phyloP scores from a whole-genome alignment of 2,888 invertebrate genomes.

The Acanthosepion pharaonis region DNA sequence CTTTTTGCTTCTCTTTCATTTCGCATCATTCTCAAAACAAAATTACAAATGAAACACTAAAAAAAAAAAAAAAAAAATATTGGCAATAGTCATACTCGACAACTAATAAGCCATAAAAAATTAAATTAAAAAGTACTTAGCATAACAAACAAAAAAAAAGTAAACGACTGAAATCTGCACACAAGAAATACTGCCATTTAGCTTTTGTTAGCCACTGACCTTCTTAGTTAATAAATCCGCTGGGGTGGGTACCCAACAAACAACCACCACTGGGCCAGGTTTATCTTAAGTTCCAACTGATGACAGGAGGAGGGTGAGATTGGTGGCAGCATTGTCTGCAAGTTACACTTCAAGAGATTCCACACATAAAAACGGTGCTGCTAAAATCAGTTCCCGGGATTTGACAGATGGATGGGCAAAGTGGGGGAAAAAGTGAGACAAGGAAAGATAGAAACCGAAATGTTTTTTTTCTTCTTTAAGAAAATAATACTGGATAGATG shows the following conservation, averaged over 20 bases:
- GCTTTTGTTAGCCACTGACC: background rate
- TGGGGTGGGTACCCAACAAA: background rate
- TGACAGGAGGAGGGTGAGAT: background rate
- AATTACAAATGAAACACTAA: too few species aligned
- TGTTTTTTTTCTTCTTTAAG: too few species aligned
- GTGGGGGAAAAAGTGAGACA: background rate
- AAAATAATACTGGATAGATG: too few species aligned
- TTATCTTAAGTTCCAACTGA: conserved; percentile 8
- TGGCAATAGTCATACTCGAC: too few species aligned
- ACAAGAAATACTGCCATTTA: background rate
- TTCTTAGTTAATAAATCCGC: background rate
- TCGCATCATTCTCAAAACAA: too few species aligned
- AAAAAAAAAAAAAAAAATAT: too few species aligned
- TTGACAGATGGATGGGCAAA: background rate
- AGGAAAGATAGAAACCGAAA: background rate
- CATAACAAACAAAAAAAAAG: background rate
- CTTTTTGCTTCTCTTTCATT: too few species aligned
- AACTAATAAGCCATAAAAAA: too few species aligned
- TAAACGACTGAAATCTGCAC: background rate
- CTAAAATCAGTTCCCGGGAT: conserved; percentile 20
- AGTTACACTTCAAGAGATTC: background rate
- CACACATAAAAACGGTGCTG: background rate
- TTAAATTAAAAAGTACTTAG: too few species aligned
- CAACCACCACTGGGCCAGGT: background rate
- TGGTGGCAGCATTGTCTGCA: background rate